These are phyloP conservation scores for Anoura caudifer DNA, from an alignment of 2,113 vertebrate species.

Conservation along the genomic window DNA sequence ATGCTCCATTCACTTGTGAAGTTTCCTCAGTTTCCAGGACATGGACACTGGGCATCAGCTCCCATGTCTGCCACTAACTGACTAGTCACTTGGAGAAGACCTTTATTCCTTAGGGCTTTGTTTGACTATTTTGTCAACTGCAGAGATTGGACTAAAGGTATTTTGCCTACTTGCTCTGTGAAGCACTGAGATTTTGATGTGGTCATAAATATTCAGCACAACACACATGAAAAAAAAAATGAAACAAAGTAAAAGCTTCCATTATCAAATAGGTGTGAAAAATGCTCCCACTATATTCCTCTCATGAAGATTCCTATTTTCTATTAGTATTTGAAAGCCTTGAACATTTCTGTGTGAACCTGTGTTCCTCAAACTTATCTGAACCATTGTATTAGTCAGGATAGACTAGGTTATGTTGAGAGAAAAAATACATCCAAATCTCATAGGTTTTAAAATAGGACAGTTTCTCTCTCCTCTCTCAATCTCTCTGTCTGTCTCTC, in stretches of 20 bases:
- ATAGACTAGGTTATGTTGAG: not conserved
- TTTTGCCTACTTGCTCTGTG: not conserved
- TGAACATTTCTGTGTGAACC: not conserved
- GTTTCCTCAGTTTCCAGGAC: not conserved
- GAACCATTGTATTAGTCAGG: not conserved
- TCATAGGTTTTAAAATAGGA: not conserved
- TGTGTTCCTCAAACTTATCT: not conserved
- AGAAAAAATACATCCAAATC: not conserved
- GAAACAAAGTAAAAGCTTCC: not conserved
- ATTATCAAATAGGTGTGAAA: not conserved
- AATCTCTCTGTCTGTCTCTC: not conserved
- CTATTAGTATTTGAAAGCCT: constrained; percentile 1
- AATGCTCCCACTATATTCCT: not conserved
- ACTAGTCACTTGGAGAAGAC: not conserved
- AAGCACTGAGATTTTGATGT: not conserved
- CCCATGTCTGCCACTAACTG: not conserved
- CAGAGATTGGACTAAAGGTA: not conserved
- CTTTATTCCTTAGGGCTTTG: not conserved
- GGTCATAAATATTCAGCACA: not conserved
- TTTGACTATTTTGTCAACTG: not conserved
- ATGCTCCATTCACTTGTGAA: not conserved
- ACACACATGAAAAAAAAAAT: not conserved
- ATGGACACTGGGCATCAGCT: not conserved
- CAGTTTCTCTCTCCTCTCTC: not conserved
- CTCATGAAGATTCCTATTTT: not conserved